These are phyloP conservation scores for Lithophane leautieri DNA, from an alignment of 2,888 invertebrate genomes.

Conservation along the genomic window DNA sequence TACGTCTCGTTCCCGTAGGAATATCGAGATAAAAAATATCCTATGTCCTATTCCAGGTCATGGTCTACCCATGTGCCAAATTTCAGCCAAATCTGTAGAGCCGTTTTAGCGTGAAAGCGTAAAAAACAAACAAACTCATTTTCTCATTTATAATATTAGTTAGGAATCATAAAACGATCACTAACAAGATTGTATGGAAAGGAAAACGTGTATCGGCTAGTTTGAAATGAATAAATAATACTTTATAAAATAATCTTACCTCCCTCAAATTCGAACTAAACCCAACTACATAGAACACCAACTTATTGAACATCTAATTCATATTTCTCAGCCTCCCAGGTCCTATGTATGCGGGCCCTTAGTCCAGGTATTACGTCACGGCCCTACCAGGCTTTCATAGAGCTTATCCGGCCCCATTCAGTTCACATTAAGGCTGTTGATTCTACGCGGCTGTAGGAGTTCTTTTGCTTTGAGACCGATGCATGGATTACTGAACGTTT, in stretches of 20 bases:
- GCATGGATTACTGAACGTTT: conserved; percentile 43
- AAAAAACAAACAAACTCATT: too few relatives aligned
- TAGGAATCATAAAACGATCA: too few relatives aligned
- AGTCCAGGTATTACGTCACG: conserved; percentile 37
- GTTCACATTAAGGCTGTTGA: conserved; percentile 53
- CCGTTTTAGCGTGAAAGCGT: too few relatives aligned
- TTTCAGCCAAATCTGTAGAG: too few relatives aligned
- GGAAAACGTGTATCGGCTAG: background rate
- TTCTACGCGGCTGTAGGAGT: conserved; percentile 15
- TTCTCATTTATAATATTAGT: too few relatives aligned
- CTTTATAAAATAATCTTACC: too few relatives aligned
- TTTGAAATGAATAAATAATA: background rate
- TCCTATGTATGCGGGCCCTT: conserved; percentile 3
- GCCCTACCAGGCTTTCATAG: conserved; percentile 10
- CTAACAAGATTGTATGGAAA: background rate
- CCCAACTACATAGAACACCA: background rate
- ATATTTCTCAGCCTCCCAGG: conserved; percentile 23
- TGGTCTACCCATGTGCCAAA: too few relatives aligned
- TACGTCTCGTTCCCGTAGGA: too few relatives aligned
- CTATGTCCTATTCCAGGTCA: too few relatives aligned
- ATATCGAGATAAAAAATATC: too few relatives aligned
- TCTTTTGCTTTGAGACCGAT: conserved; percentile 45
- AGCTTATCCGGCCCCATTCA: conserved; percentile 54
- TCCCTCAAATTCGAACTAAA: background rate
- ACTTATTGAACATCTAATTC: conserved; percentile 28